These are phyloP conservation scores for Daubentonia madagascariensis DNA, from an alignment of 2,113 vertebrate species.

Conservation along the genomic window DNA sequence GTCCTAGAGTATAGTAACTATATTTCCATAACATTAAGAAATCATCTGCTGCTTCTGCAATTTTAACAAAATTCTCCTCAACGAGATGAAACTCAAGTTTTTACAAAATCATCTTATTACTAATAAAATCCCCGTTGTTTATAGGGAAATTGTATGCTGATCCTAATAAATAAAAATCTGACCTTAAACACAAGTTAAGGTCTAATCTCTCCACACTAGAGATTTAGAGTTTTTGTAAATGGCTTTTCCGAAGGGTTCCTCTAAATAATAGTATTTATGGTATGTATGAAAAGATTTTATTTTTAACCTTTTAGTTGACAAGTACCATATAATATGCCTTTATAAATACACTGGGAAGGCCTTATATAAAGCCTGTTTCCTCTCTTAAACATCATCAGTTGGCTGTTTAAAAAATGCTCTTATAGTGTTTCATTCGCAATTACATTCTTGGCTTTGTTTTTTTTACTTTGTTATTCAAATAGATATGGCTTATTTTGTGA, in stretches of 20 bases:
- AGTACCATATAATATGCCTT: background rate
- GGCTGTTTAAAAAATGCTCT: background rate
- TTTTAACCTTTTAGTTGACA: background rate
- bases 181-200: background rate
- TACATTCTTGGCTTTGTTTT: background rate
- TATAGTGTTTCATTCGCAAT: background rate
- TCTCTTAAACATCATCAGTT: background rate
- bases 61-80: background rate
- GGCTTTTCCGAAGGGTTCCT: background rate
- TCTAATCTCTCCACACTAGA: background rate
- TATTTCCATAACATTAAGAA: background rate
- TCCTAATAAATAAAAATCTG: background rate
- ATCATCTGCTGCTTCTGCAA: background rate
- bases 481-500: background rate
- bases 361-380: background rate
- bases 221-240: background rate
- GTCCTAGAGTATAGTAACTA: fast-evolving
- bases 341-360: background rate
- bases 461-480: background rate
- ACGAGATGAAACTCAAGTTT: background rate
- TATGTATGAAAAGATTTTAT: background rate
- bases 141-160: background rate
- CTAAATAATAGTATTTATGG: background rate
- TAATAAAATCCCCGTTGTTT: background rate
- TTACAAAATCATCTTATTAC: background rate